Evolutionary conservation across 2,888 invertebrate species (phyloP), one percentile per base, ranked within the genome.

Genomic region (Fragum whitleyi): DNA sequence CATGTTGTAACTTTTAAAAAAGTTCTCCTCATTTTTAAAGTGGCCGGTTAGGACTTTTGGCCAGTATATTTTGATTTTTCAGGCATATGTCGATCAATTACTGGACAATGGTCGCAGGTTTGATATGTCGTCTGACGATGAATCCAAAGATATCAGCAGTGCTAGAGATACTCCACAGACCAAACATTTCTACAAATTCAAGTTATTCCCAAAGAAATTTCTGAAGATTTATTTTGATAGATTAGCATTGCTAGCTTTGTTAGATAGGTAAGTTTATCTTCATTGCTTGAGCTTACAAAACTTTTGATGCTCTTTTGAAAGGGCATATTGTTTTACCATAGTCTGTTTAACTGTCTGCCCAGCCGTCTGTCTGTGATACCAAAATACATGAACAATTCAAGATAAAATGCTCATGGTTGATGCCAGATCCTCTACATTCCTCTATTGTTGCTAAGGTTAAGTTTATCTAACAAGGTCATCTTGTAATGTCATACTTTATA

Each of bases 161-260:
- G 78, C 85, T 57, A 83, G 85, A 28, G 95, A 91, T 32, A 90
- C 90, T 26, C 94, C 94, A 77, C 92, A 94, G 36, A 76, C 85
- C 16, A 93, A 94, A 78, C 95, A 95, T 91, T 97, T 97, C 93
- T 97, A 97, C 94, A 96, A 96, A 91, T 96, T 97, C 91, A 96
- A 96, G 93, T 91, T 97, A 53, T 95, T 95, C n/a, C 96, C 96
- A 68, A 92, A 92, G 85, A 89, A 89, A 57, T 92, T 96, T 89
- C 93, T 97, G 0, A 98, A 97, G 95, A 96, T 99, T 47, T 96
- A 97, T 72, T 97, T 99, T 95, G 99, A 99, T 94, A 96, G 99
- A 62, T 95, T 99, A 70, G 97, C 98, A 86, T 95, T 99, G 61
- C 95, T 98, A 93, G 98, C 99, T 0, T 95, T 99, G 21, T 96